Base-by-base conservation (phyloP, 2,888 invertebrate species). In the Diarsia brunnea region DNA sequence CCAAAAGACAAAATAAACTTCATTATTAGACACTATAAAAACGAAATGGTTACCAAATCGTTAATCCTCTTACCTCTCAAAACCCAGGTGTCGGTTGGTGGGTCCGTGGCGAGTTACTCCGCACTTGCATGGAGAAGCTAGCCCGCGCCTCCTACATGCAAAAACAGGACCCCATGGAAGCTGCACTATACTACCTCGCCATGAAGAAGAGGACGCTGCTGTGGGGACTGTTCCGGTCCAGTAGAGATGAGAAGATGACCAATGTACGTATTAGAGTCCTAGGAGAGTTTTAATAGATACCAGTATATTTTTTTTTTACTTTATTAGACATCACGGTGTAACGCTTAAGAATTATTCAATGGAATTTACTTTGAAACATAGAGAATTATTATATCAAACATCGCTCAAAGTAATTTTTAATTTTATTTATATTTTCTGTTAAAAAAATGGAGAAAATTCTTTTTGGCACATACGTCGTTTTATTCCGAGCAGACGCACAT, bases 161-260 rank as follows among this genome's bases (percentile, higher is more conserved):
- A 7, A 98, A 98, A 73, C 98, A 99, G 92, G 99, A 99, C 92
- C 99, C 99, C 0, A 97, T 99, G 95, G 99, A 99, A 92, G 99
- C 99, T 0, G 99, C 99, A 0, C 97, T 99, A 4, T 99, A 98
- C 93, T 99, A 99, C 94, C 97, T 99, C 84, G 99, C 99, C 2
- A 99, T 99, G 99, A 99, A 98, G 94, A 99, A 99, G 97, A 99
- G 99, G 91, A 99, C 98, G 90, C 96, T 99, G 7, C 97, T 99
- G 0, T 99, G 99, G 98, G 99, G 99, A 0, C 95, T 99, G 66
- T 99, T 99, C 95, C 98, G 98, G 76, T 99, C 98, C 61, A 98
- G 97, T 85, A 95, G 98, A 14, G 99, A 99, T 91, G 98, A 98
- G 1, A 98, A 98, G 91, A 99, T 99, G 99, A 98, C 99, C 0